These are phyloP conservation scores for Tachina grossa DNA, from an alignment of 2,888 invertebrate genomes.

Conservation along the genomic window DNA sequence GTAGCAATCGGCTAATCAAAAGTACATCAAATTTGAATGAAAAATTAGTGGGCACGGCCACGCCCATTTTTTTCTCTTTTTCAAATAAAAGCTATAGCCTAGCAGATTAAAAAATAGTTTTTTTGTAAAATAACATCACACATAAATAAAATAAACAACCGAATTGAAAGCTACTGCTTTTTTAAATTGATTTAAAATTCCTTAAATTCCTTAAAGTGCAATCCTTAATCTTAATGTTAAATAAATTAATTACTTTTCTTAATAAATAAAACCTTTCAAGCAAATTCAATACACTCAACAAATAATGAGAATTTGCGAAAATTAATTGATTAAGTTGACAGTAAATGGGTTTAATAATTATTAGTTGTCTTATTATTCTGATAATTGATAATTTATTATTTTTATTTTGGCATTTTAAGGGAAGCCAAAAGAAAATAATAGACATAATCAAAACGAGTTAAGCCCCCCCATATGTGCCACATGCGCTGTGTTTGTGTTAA, in stretches of 20 bases:
- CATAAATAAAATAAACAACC: no score
- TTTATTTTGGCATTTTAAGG: slow-evolving; percentile 33
- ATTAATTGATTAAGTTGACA: slow-evolving; percentile 48
- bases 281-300: background rate
- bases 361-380: slow-evolving; percentile 1
- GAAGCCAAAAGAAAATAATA: slow-evolving; percentile 1
- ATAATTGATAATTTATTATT: slow-evolving; percentile 37
- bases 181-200: background rate
- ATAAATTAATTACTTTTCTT: background rate
- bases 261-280: background rate
- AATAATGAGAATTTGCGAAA: background rate
- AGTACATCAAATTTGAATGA: no score
- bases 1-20: no score
- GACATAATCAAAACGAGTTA: slow-evolving; percentile 21
- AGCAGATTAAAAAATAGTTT: no score
- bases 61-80: no score
- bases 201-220: background rate
- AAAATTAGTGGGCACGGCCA: no score
- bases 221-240: background rate
- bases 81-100: no score
- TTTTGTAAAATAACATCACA: no score
- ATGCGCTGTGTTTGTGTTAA: background rate
- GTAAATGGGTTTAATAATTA: slow-evolving; percentile 27
- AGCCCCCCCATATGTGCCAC: background rate
- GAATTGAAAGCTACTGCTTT: no score